phyloP scores from a whole-genome alignment of 2,888 invertebrate genomes.

The Biston betularia region DNA sequence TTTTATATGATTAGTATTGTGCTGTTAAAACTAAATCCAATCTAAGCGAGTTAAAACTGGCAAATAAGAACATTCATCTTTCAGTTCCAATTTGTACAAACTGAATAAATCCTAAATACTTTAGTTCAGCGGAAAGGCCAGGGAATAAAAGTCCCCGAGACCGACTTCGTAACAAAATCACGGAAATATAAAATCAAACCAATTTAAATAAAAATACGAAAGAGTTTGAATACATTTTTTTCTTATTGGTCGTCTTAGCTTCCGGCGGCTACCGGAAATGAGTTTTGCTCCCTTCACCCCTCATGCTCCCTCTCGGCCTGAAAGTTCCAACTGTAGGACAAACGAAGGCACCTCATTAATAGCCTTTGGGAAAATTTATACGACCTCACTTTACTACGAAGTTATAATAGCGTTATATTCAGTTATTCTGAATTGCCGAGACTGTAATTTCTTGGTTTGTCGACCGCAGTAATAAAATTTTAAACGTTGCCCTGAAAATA shows the following conservation, averaged over 20 bases:
- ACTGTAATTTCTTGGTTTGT: slow-evolving; percentile 21
- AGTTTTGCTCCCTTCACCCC: slow-evolving; percentile 68
- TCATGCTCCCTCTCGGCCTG: slow-evolving; percentile 42
- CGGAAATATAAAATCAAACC: slow-evolving; percentile 57
- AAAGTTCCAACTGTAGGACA: slow-evolving; percentile 55
- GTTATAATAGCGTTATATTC: slow-evolving; percentile 42
- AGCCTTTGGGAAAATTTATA: slow-evolving; percentile 39
- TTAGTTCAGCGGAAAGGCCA: slow-evolving; percentile 11
- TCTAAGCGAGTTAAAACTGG: background rate
- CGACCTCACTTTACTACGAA: slow-evolving; percentile 32
- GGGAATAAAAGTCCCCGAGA: slow-evolving; percentile 22
- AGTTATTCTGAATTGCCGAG: slow-evolving; percentile 35
- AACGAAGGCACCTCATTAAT: slow-evolving; percentile 69
- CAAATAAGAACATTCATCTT: slow-evolving; percentile 5
- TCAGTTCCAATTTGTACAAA: slow-evolving; percentile 8
- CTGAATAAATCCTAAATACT: slow-evolving; percentile 22
- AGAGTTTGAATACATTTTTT: slow-evolving; percentile 74
- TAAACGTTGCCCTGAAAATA: slow-evolving; percentile 3
- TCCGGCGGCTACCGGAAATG: slow-evolving; percentile 81
- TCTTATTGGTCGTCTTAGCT: slow-evolving; percentile 76
- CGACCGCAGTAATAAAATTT: slow-evolving; percentile 14
- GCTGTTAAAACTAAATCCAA: background rate
- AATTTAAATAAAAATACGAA: slow-evolving; percentile 69
- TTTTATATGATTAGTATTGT: background rate
- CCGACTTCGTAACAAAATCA: slow-evolving; percentile 36